A percentile compares a stretch with the other conserved stretches of the same genome.
Evolutionary conservation across 2,113 vertebrate genomes (phyloP).

Genomic region (Mesocricetus auratus): DNA sequence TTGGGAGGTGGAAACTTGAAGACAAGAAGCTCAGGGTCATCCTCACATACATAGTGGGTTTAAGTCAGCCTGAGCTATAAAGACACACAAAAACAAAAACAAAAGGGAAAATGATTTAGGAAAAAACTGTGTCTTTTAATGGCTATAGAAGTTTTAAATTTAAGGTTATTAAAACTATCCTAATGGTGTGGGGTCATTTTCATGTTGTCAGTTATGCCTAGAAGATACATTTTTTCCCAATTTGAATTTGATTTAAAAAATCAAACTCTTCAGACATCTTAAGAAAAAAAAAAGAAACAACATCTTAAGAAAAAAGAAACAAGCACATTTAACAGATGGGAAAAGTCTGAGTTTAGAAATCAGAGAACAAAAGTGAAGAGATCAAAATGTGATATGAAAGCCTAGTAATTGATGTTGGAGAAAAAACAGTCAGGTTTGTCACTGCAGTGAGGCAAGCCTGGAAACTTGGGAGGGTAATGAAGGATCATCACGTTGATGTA

Average conservation of each 20-base stretch:
- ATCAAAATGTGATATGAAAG: not conserved
- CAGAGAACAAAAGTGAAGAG: not conserved
- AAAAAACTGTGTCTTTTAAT: not conserved
- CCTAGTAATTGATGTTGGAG: not conserved
- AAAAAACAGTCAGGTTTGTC: too few species aligned
- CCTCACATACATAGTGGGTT: too few species aligned
- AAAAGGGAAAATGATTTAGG: not conserved
- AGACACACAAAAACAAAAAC: not conserved
- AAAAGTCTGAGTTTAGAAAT: not conserved
- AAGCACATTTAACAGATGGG: not conserved
- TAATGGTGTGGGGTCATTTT: not conserved
- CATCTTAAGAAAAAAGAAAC: not conserved
- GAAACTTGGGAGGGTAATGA: not conserved
- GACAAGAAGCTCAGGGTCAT: not conserved
- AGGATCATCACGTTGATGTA: not conserved
- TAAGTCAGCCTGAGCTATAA: not conserved
- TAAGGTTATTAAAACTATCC: not conserved
- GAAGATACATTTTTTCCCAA: not conserved
- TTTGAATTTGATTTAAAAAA: slow-evolving; percentile 8
- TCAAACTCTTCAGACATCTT: not conserved
- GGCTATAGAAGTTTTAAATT: not conserved
- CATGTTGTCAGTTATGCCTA: not conserved
- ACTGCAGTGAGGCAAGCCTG: not conserved
- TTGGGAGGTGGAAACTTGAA: too few species aligned
- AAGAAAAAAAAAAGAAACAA: not conserved